Conservation (phyloP, 1,140 invertebrate species). For the Caligus rogercresseyi region DNA sequence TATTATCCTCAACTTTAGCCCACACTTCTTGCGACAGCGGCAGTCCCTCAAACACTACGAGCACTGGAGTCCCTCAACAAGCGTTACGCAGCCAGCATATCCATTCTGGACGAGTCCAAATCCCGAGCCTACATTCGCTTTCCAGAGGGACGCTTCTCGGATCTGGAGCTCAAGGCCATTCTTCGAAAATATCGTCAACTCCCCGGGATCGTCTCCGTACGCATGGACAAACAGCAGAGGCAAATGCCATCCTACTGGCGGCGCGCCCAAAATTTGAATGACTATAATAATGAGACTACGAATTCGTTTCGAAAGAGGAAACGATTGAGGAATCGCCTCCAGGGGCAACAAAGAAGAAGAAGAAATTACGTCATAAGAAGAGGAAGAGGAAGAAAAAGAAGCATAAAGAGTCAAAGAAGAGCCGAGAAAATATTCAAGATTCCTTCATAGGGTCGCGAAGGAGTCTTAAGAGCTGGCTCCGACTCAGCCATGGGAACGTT, state of each 20-base stretch:
- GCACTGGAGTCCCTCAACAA: conserved; percentile 6
- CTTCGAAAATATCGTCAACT: conserved; percentile 5
- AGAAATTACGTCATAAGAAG: too few species aligned
- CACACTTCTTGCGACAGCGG: not conserved
- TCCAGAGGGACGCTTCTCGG: not conserved
- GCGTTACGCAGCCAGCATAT: conserved; percentile 1
- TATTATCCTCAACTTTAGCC: conserved; percentile 8
- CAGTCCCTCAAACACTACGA: not conserved
- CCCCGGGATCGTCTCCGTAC: conserved; percentile 6
- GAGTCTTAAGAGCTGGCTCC: not conserved
- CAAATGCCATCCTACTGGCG: not conserved
- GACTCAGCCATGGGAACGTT: not conserved
- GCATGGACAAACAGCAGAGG: conserved; percentile 12
- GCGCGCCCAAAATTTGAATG: not conserved
- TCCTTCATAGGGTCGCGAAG: not conserved
- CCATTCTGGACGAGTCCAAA: conserved; percentile 1
- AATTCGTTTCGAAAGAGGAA: too few species aligned
- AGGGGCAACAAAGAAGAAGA: too few species aligned
- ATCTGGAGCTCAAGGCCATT: conserved; percentile 9
- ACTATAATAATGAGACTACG: too few species aligned
- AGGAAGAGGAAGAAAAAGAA: too few species aligned
- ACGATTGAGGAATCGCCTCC: too few species aligned
- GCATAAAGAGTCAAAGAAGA: not conserved
- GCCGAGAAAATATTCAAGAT: not conserved
- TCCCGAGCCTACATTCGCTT: conserved; percentile 7